Conservation (phyloP, 2,113 vertebrate genomes). For the Origma solitaria region DNA sequence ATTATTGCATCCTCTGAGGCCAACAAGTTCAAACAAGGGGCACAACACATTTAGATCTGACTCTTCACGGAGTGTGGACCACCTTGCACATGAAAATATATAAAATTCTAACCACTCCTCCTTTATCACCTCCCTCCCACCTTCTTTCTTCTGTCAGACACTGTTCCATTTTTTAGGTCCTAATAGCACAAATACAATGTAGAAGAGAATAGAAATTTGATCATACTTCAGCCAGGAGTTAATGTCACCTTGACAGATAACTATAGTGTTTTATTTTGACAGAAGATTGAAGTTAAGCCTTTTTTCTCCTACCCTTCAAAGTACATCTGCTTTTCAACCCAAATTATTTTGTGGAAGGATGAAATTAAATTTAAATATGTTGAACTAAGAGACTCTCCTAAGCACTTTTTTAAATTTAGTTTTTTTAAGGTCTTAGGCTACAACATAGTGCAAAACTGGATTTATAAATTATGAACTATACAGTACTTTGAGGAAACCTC, state of each 20-base stretch:
- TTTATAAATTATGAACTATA: neutral
- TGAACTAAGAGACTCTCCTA: neutral
- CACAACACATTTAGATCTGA: neutral
- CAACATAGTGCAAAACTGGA: neutral
- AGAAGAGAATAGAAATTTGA: neutral
- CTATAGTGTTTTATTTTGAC: neutral
- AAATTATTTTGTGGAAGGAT: neutral
- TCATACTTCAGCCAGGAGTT: neutral
- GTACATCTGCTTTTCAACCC: neutral
- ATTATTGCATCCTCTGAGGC: neutral
- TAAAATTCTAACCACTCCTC: neutral
- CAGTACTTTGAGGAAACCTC: neutral
- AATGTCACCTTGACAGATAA: neutral
- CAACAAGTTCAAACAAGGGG: neutral
- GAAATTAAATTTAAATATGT: neutral
- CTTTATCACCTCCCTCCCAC: neutral
- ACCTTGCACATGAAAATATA: neutral
- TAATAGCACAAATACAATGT: neutral
- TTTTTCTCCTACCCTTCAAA: neutral
- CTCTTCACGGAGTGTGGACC: neutral
- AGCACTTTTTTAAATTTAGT: rapidly evolving
- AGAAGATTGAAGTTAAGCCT: neutral
- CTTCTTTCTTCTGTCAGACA: neutral
- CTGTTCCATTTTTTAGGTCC: neutral
- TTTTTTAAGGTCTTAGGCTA: neutral